Percentiles rank a stretch among this genome's conserved stretches.
These are phyloP conservation scores for Oppia nitens DNA, from an alignment of 1,140 invertebrate species.

Conservation along the genomic window DNA sequence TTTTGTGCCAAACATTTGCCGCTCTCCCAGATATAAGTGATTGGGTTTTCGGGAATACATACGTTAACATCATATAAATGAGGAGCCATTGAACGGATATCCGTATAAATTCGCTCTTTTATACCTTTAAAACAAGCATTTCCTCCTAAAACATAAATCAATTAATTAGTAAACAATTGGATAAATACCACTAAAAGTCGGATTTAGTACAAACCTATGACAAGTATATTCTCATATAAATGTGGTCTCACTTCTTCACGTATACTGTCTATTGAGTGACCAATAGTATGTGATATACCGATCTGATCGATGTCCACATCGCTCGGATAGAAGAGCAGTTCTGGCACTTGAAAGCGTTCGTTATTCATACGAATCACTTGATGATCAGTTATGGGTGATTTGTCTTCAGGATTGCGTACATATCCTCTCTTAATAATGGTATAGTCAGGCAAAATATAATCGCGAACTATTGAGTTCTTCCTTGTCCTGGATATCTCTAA, in stretches of 20 bases:
- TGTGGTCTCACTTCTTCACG: slow-evolving; percentile 50
- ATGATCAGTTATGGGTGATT: slow-evolving; percentile 22
- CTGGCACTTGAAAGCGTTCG: slow-evolving; percentile 61
- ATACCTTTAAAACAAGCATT: slow-evolving; percentile 56
- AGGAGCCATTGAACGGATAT: slow-evolving; percentile 57
- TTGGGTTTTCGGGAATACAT: slow-evolving; percentile 45
- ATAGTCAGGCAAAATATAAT: slow-evolving; percentile 93
- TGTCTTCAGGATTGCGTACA: slow-evolving; percentile 37
- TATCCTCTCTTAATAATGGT: slow-evolving; percentile 65
- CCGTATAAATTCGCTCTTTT: slow-evolving; percentile 49
- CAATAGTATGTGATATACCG: slow-evolving; percentile 79
- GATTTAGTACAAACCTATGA: slow-evolving; percentile 44
- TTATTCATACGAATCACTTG: slow-evolving; percentile 76
- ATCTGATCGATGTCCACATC: slow-evolving; percentile 87
- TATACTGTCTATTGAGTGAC: slow-evolving; percentile 40
- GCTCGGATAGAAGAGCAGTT: slow-evolving; percentile 83
- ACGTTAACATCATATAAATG: slow-evolving; percentile 55
- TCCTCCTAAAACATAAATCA: slow-evolving; percentile 33
- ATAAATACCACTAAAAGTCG: background rate
- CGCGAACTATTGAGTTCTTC: slow-evolving; percentile 50
- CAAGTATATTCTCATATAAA: slow-evolving; percentile 68
- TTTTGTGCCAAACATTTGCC: slow-evolving; percentile 55
- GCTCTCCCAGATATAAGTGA: slow-evolving; percentile 72
- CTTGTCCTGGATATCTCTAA: slow-evolving; percentile 52
- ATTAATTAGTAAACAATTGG: background rate